These are phyloP conservation scores for Stegodyphus mimosarum DNA, from an alignment of 1,140 invertebrate species.

Conservation along the genomic window DNA sequence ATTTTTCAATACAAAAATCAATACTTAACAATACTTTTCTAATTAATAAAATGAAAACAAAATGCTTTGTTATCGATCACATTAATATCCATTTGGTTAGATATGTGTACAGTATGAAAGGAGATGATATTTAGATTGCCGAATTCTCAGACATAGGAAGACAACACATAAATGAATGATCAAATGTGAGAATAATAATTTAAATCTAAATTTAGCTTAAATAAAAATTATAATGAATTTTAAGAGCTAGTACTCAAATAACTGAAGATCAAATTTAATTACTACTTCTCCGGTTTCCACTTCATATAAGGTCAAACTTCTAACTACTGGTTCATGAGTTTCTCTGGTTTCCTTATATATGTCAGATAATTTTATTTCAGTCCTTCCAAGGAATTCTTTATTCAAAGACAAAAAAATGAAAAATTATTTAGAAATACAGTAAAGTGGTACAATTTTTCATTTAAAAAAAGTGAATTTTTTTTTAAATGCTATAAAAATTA, in stretches of 20 bases:
- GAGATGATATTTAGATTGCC: too few relatives aligned
- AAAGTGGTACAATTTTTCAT: too few relatives aligned
- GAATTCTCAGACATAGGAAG: too few relatives aligned
- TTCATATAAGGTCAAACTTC: constrained; percentile 78
- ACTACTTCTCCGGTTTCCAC: constrained; percentile 79
- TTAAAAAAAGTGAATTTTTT: too few relatives aligned
- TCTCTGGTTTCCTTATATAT: constrained; percentile 74
- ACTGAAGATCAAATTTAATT: constrained; percentile 80
- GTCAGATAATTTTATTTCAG: constrained; percentile 78
- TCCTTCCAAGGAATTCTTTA: constrained; percentile 81
- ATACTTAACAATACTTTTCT: too few relatives aligned
- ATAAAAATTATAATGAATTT: not conserved
- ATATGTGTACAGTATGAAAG: too few relatives aligned
- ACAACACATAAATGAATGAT: not conserved
- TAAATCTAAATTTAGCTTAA: not conserved
- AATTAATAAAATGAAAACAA: too few relatives aligned
- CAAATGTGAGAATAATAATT: not conserved
- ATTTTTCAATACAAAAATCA: too few relatives aligned
- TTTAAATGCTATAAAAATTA: too few relatives aligned
- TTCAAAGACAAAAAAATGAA: constrained; percentile 59
- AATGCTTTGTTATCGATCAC: too few relatives aligned
- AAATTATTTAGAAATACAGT: too few relatives aligned
- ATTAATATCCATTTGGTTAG: too few relatives aligned
- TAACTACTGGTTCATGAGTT: constrained; percentile 76
- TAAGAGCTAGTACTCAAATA: constrained; percentile 71